A percentile compares a stretch with the other conserved stretches of the same genome.
These are phyloP conservation scores for Jordanella pulchra DNA, from an alignment of 2,797 vertebrate genomes.

Conservation along the genomic window DNA sequence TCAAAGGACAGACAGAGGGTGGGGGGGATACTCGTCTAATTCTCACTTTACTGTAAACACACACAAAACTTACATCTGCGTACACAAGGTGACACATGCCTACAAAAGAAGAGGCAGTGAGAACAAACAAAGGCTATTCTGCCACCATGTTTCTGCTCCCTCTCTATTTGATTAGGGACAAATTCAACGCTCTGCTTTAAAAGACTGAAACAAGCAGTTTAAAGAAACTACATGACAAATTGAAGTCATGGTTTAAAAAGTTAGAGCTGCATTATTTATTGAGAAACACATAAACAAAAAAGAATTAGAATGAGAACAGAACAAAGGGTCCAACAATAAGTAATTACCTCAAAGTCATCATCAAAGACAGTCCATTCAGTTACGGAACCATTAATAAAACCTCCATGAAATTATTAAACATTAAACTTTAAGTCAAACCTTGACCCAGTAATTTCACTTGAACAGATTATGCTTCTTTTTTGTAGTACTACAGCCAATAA, in stretches of 20 bases:
- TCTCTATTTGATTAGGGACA: neutral
- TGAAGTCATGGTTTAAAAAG: neutral
- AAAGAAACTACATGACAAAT: neutral
- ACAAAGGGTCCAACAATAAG: neutral
- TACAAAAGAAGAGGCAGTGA: constrained; percentile 14
- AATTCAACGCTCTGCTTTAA: neutral
- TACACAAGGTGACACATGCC: constrained; percentile 46
- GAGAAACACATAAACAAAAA: neutral
- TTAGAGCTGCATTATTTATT: neutral
- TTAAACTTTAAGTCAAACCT: no score
- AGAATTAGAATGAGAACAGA: neutral
- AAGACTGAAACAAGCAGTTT: neutral
- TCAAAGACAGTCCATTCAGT: no score
- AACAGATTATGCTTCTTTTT: no score
- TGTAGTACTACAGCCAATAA: neutral
- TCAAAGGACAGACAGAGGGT: constrained; percentile 55
- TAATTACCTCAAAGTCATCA: no score
- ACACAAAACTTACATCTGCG: constrained; percentile 61
- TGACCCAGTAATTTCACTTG: no score
- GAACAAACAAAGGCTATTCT: constrained; percentile 20
- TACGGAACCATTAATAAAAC: neutral
- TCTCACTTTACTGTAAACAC: constrained; percentile 72
- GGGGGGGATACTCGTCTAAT: constrained; percentile 41
- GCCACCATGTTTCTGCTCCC: neutral
- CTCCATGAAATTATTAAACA: neutral